Evolutionary conservation across 2,888 invertebrate genomes (phyloP), one percentile per base, ranked within the genome.

Genomic region (Argynnis bischoffii): DNA sequence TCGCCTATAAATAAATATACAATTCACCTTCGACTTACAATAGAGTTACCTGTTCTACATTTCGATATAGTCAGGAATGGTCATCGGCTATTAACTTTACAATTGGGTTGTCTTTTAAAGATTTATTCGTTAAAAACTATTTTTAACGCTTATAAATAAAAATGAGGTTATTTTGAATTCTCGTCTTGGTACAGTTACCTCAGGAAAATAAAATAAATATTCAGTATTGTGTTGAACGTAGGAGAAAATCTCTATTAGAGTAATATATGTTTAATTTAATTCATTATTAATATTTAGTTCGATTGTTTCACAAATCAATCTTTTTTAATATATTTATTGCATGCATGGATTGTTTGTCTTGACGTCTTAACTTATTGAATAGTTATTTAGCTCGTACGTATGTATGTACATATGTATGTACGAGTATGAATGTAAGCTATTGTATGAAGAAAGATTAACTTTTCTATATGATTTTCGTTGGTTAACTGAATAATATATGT

Each of bases 1-100:
- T 35, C 41, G 48, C 48, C 60, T 60, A 66, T 48, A 66, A 66
- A 66, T 66, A 66, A 60, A 60, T 54, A 59, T 21, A 21, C 48
- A 47, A 59, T 66, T 55, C 57, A 51, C 53, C 55, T 1, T 16
- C 48, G 51, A 53, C 41, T 61, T 21, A 61, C 51, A 61, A 61
- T 50, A 35, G 61, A 61, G 61, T 53, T 15, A 18, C 18, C 51
- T 61, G 61, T 15, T 61, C 61, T 51, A 61, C 51, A 61, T 61
- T 14, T 51, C 14, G 61, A 35, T 35, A 50, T 35, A 26, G 26
- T 26, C 26, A 31, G 31, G 50, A 16, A 61, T 35, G 61, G 16
- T 51, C 35, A 61, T 50, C 51, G 26, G 26, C 35, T 16, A 51
- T 21, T 53, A 61, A 41, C 41, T 51, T 41, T 35, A 53, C 61